Conservation (phyloP, 1,140 invertebrate genomes). For the Drosophila biarmipes region DNA sequence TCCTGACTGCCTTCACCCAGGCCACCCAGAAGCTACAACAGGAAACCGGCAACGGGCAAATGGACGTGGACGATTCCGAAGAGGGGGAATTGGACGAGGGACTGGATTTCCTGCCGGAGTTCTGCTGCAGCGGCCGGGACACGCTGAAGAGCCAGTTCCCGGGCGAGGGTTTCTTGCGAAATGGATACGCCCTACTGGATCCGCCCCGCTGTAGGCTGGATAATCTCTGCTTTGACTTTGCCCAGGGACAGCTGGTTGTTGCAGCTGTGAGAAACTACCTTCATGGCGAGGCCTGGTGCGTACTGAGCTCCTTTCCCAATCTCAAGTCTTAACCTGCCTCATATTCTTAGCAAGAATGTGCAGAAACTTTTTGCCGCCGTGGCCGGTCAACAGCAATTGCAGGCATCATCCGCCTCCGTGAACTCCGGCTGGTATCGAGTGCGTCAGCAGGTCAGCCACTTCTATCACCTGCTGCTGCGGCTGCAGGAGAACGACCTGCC, state of each 20-base stretch:
- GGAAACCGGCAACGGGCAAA: not conserved
- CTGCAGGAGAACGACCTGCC: slow-evolving; percentile 14
- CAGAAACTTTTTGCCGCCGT: slow-evolving; percentile 61
- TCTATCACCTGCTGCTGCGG: slow-evolving; percentile 64
- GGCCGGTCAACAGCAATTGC: slow-evolving; percentile 53
- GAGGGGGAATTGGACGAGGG: slow-evolving; percentile 14
- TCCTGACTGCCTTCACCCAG: slow-evolving; percentile 60
- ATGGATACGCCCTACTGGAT: slow-evolving; percentile 39
- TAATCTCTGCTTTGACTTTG: slow-evolving; percentile 57
- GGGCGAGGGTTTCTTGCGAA: slow-evolving; percentile 56
- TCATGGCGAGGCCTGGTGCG: slow-evolving; percentile 67
- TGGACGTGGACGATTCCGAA: slow-evolving; percentile 3
- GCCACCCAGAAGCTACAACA: slow-evolving; percentile 53
- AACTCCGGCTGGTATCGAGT: slow-evolving; percentile 33
- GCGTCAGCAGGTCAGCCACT: slow-evolving; percentile 66
- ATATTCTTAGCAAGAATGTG: slow-evolving; percentile 59
- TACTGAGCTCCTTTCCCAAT: not conserved
- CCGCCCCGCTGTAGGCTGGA: slow-evolving; percentile 48
- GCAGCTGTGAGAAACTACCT: slow-evolving; percentile 41
- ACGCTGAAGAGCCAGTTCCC: slow-evolving; percentile 45
- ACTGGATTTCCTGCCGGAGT: slow-evolving; percentile 61
- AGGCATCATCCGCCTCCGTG: slow-evolving; percentile 1
- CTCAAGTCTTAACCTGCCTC: not conserved
- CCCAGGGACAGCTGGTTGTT: slow-evolving; percentile 34
- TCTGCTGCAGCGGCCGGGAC: slow-evolving; percentile 71